Base-by-base conservation (phyloP, 2,113 vertebrate genomes). In the Nothobranchius kuhntae region DNA sequence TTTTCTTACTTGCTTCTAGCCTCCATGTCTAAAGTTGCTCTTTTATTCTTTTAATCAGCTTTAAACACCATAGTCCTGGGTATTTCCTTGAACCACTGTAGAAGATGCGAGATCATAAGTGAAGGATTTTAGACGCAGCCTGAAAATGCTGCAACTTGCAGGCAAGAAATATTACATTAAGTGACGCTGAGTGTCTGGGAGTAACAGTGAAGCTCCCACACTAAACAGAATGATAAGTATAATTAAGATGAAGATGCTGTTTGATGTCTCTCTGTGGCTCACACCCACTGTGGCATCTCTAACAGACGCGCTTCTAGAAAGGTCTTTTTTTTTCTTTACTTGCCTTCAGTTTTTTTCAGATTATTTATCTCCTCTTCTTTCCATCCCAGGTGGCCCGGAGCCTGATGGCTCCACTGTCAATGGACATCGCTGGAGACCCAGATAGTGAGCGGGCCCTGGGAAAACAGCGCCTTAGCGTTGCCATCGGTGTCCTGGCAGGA, bases 341-440 rank as follows among this genome's bases (percentile, higher is more conserved):
- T 45, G 3, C 40, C 57, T 68, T 2, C 12, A 14, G 50, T 60
- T 53, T 15, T 17, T 53, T 38, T 11, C 10, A 45, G 10, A 21
- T 50, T 53, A 15, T 65, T 53, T 14, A 40, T 72, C 48, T 66
- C 46, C 52, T 64, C 44, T 73, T 0, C 12, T 17, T 71, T 21
- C 66, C 51, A 14, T 62, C 85, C 53, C 92, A 98, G 87, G 96
- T 99, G 78, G 93, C 94, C 60, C 92, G 96, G 61, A 99, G 97
- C 83, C 89, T 98, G 61, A 94, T 94, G 62, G 94, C 94, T 3
- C 96, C 97, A 0, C 86, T 99, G 69, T 95, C 93, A 42, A 93
- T 96, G 88, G 96, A 99, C 80, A 97, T 99, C 11, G 97, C 97
- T 0, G 97, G 97, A 0, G 95, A 98, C 76, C 96, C 96, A 17